Base-by-base conservation (phyloP, 2,888 invertebrate genomes). In the Eumacrocentrus americanus region DNA sequence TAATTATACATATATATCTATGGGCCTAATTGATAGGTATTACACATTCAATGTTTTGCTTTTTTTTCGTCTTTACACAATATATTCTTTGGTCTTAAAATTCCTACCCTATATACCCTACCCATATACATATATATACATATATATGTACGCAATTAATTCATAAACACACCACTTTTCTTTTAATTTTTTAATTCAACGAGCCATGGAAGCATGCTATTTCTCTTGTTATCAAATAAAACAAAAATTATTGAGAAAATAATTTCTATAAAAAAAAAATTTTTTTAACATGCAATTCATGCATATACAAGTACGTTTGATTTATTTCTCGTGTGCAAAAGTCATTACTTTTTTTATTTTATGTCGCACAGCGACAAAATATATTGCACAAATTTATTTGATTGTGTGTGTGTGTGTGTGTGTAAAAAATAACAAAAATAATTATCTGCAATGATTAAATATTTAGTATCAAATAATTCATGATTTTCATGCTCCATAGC, bases 21-120 rank as follows among this genome's bases (percentile, higher is more conserved):
- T 61, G 50, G 60, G 51, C 62, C 64, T 65, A 63, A 57, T 57
- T 60, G 55, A 40, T 66, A 63, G 23, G 59, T 64, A 64, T 67
- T 66, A 67, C 66, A 66, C 66, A 59, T 65, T 65, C n/a, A n/a
- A 47, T 58, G 58, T 64, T 63, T 68, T 58, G 65, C 60, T 61
- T 60, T 61, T 63, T 29, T 37, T 14, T 47, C 37, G 16, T 59
- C 42, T 59, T 72, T 73, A 75, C 70, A 74, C 72, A 70, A 74
- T 74, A 75, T 72, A 70, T 74, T 75, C 76, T 76, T 76, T 76
- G 76, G 76, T 76, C 76, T 76, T 73, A 73, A 68, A 70, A 71
- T 73, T 69, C 66, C 64, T 64, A 50, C 59, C 29, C 55, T 58
- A 58, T 56, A 52, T 38, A n/a, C n/a, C 59, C 64, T 66, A 67